These are phyloP conservation scores for Clunio marinus DNA, from an alignment of 2,888 invertebrate genomes.

Conservation along the genomic window DNA sequence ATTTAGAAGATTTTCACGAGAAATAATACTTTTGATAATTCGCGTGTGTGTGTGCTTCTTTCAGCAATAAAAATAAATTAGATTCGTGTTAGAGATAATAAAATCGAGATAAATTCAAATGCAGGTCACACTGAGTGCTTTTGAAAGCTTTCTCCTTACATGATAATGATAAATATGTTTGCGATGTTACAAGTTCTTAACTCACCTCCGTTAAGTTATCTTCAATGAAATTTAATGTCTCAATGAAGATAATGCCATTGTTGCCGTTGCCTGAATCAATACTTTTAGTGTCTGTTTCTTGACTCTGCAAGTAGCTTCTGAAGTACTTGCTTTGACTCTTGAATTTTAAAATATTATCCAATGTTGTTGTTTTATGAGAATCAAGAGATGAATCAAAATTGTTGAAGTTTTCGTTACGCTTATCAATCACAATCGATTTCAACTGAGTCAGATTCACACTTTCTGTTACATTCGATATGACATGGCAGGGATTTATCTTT, in stretches of 20 bases:
- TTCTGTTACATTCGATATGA: neutral
- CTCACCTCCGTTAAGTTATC: slow-evolving; percentile 38
- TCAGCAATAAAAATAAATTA: too few relatives aligned
- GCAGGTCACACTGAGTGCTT: too few relatives aligned
- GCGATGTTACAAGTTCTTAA: too few relatives aligned
- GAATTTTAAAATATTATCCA: slow-evolving; percentile 10
- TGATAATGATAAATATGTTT: too few relatives aligned
- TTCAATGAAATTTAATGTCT: slow-evolving; percentile 33
- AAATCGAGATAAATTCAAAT: too few relatives aligned
- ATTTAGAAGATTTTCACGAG: too few relatives aligned
- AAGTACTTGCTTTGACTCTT: slow-evolving; percentile 18
- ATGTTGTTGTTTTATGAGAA: neutral
- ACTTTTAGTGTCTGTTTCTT: neutral
- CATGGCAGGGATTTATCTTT: neutral
- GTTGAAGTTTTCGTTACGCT: too few relatives aligned
- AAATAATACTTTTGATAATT: too few relatives aligned
- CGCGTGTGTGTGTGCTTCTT: too few relatives aligned
- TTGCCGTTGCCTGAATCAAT: slow-evolving; percentile 7
- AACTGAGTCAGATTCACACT: neutral
- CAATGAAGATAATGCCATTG: slow-evolving; percentile 22
- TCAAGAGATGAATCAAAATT: neutral
- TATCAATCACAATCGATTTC: neutral
- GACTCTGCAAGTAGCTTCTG: slow-evolving; percentile 8
- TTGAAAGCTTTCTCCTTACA: too few relatives aligned
- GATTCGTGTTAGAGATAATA: too few relatives aligned